Percentiles rank a stretch among this genome's conserved stretches.
phyloP scores from a whole-genome alignment of 2,113 vertebrate genomes.

The Neotragus moschatus region DNA sequence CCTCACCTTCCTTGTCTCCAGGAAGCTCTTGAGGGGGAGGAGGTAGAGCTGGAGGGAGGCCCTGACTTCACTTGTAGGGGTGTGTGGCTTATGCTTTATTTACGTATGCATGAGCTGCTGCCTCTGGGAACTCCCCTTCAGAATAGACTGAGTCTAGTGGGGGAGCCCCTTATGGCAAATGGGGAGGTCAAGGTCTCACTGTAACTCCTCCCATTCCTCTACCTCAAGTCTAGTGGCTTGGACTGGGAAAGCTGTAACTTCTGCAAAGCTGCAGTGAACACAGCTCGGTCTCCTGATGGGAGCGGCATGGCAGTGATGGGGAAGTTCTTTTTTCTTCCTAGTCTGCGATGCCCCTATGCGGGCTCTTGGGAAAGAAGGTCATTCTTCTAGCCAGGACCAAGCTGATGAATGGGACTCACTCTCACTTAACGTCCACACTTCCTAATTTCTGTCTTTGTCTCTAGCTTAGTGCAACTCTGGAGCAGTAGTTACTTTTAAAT shows the following conservation, averaged over 20 bases:
- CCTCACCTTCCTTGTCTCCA: background rate
- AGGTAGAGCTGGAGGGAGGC: background rate
- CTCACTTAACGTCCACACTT: background rate
- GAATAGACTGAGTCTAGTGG: background rate
- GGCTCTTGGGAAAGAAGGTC: background rate
- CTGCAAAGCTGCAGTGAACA: background rate
- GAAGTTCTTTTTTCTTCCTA: background rate
- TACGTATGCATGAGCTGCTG: constrained; percentile 8
- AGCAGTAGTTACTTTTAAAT: background rate
- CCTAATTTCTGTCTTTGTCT: background rate
- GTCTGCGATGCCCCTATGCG: fast-evolving
- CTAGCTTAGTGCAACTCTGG: background rate
- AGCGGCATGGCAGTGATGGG: background rate
- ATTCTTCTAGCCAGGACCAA: background rate
- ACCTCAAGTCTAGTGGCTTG: background rate
- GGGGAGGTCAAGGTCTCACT: background rate
- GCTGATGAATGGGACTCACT: background rate
- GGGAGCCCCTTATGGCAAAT: background rate
- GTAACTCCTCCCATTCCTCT: background rate
- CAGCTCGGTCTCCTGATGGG: background rate
- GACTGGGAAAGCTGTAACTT: background rate
- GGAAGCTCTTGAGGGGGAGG: background rate
- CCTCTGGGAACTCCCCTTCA: background rate
- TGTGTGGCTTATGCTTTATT: background rate
- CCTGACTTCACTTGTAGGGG: background rate